Evolutionary conservation across 2,888 invertebrate genomes (phyloP), one percentile per base, ranked within the genome.

Genomic region (Tanytarsus gracilentus): DNA sequence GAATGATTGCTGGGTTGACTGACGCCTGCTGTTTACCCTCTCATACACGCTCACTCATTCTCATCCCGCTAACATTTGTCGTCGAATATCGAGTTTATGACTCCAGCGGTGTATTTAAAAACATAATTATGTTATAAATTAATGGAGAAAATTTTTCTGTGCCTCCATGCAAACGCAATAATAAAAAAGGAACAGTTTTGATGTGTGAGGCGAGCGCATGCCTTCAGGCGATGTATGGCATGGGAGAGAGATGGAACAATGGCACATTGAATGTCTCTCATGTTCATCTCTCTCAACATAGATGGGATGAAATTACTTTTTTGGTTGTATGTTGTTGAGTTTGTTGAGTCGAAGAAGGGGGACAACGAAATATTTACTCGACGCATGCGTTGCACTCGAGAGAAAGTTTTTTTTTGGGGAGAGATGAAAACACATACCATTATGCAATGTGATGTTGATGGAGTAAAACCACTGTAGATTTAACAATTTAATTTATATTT

Each of bases 121-220:
- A 48, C 30, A n/a, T 58, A 58, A 58, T 58, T 58, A 40, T 30
- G 23, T 58, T 48, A 58, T 48, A 58, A 58, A 58, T 58, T 58
- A 58, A 48, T 58, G 14, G 33, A 21, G 40, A 18, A 30, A 29
- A 48, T 23, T n/a, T 30, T 27, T 51, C 36, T 36, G 36, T 36
- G 9, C 16, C 29, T 7, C 29, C 9, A n/a, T 33, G 3, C 33
- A 11, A 33, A 33, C 33, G 6, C 3, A 4, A 33, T 33, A 33
- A n/a, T n/a, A n/a, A 33, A 5, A n/a, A n/a, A n/a, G n/a, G n/a
- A n/a, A n/a, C n/a, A n/a, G n/a, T n/a, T n/a, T n/a, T n/a, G n/a
- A n/a, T n/a, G n/a, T n/a, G n/a, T n/a, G n/a, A n/a, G 27, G 6
- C 30, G 18, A 58, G 58, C 58, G 58, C 58, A 58, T 58, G 58